Evolutionary conservation across 2,113 vertebrate species (phyloP).

Genomic region (Pseudorhombus dupliciocellatus): DNA sequence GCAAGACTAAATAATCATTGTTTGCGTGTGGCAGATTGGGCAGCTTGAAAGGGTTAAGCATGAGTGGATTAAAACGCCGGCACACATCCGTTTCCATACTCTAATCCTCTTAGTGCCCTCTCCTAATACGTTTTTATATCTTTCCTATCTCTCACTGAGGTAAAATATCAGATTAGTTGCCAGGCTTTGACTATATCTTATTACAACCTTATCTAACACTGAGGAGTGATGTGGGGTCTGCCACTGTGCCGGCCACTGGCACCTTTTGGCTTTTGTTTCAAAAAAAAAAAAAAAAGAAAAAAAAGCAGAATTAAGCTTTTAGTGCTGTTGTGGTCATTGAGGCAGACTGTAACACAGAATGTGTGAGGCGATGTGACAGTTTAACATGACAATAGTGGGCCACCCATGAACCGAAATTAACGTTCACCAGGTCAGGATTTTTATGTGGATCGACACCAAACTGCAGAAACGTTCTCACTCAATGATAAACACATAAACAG

Average conservation of each 20-base stretch:
- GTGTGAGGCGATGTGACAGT: neutral
- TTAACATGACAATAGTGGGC: neutral
- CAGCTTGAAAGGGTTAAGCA: conserved; percentile 81
- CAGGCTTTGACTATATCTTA: conserved; percentile 83
- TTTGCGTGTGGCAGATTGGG: conserved; percentile 69
- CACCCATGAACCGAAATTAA: no score
- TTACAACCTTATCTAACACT: conserved; percentile 82
- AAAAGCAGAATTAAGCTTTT: conserved; percentile 44
- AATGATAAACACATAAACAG: no score
- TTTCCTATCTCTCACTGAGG: conserved; percentile 80
- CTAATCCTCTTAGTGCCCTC: conserved; percentile 84
- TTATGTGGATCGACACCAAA: no score
- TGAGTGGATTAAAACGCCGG: conserved; percentile 80
- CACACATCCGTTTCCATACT: conserved; percentile 83
- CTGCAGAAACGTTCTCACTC: no score
- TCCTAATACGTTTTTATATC: conserved; percentile 84
- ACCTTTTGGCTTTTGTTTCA: conserved; percentile 31
- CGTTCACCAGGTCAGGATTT: no score
- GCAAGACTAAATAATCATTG: conserved; percentile 65
- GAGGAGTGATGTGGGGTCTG: conserved; percentile 30
- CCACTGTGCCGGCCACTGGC: conserved; percentile 6
- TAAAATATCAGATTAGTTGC: conserved; percentile 85
- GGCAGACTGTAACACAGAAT: no score
- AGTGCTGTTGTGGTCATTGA: conserved; percentile 24
- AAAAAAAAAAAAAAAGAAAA: no score